Base-by-base conservation (phyloP, 2,113 vertebrate genomes). In the Archilochus colubris region DNA sequence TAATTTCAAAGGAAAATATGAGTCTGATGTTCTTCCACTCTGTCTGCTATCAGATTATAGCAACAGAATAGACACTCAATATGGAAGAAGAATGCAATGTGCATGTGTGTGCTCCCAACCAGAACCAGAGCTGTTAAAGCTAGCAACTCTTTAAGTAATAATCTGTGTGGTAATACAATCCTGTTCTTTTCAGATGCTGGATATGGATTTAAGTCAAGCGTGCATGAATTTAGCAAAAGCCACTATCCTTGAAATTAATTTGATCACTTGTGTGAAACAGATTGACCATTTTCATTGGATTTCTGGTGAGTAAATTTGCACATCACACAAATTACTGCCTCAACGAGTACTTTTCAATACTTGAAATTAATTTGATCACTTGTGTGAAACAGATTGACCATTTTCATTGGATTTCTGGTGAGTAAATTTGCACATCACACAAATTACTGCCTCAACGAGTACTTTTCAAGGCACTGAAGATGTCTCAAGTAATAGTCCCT, bases 1-100 rank as follows among this genome's bases (percentile, higher is more conserved):
- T 96, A 93, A 94, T 96, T 84, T 96, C 89, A 87, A 93, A 94
- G 96, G 95, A 96, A 96, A 96, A 92, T 93, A 94, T 96, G 95
- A 95, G 91, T 94, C 94, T 93, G 89, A 91, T 93, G 89, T 94
- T 96, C 94, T 63, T 95, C 88, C 69, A 92, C 91, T 88, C 76
- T 80, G 66, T 46, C 89, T 92, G 33, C 92, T 93, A 94, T 95
- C 94, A 95, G 94, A 88, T 90, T 75, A 50, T 57, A 95, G 91
- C 91, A 89, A 70, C 93, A 84, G 92, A 95, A 92, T 57, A 94
- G 88, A 94, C 82, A 86, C 93, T 95, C 91, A 85, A 91, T 93
- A 95, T 95, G 95, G 95, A 94, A 97, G 92, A 96, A 96, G 88
- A 95, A 96, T 95, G 95, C 92, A 80, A 61, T 36, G 46, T 72